Conservation (phyloP, 2,113 vertebrate species). For the Chionomys nivalis region DNA sequence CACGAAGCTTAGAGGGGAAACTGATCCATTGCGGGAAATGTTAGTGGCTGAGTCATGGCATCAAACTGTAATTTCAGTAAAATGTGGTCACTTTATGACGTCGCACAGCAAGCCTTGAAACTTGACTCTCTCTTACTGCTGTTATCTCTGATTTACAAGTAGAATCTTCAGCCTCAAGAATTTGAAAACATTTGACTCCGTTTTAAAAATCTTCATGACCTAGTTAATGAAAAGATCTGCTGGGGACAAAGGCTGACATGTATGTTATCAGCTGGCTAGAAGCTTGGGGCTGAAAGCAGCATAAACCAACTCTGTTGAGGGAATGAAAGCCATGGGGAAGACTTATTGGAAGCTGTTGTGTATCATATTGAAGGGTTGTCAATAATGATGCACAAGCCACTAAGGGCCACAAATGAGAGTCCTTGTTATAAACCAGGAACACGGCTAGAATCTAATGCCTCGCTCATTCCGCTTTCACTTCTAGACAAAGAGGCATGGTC, state of each 20-base stretch:
- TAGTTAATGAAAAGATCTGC: not conserved
- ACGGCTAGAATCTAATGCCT: not conserved
- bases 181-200: slow-evolving; percentile 11
- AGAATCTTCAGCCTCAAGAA: slow-evolving; percentile 44
- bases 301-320: not conserved
- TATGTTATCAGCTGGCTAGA: not conserved
- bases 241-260: not conserved
- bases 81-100: not conserved
- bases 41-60: not conserved
- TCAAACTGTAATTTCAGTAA: slow-evolving; percentile 41
- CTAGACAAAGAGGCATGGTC: not conserved
- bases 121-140: not conserved
- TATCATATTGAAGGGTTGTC: not conserved
- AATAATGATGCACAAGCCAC: not conserved
- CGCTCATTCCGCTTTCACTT: not conserved
- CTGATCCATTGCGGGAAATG: not conserved
- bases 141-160: not conserved
- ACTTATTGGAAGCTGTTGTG: not conserved
- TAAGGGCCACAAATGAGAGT: not conserved
- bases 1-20: slow-evolving; percentile 22
- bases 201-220: slow-evolving; percentile 29
- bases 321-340: not conserved
- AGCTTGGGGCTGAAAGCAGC: not conserved
- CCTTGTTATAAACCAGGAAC: not conserved
- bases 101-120: slow-evolving; percentile 12